Conservation (phyloP, 2,113 vertebrate genomes). For the Rhombomys opimus region DNA sequence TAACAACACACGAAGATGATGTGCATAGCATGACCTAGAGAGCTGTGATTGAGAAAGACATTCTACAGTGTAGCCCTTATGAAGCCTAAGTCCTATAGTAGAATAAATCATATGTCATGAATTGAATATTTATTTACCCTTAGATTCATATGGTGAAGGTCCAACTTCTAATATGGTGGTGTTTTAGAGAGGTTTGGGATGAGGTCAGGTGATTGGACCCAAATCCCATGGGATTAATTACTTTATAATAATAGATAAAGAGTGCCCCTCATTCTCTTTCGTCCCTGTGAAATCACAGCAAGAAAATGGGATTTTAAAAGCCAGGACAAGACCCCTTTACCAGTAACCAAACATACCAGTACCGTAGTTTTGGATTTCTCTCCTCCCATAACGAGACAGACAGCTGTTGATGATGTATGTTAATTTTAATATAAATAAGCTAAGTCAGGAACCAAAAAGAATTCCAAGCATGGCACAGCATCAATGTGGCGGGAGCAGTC, state of each 20-base stretch:
- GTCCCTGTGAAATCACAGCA: not conserved
- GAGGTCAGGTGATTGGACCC: not conserved
- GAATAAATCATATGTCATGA: not conserved
- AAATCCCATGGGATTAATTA: not conserved
- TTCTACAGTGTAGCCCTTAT: not conserved
- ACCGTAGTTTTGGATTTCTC: not conserved
- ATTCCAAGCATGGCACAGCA: not conserved
- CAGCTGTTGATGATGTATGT: not conserved
- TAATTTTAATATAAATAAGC: not conserved
- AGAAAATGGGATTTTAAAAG: not conserved
- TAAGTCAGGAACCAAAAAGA: not conserved
- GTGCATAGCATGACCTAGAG: not conserved
- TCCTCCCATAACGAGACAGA: not conserved
- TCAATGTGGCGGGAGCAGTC: fast-evolving
- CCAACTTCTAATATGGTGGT: not conserved
- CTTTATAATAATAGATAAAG: not conserved
- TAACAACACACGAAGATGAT: not conserved
- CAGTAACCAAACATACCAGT: not conserved
- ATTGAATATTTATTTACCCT: not conserved
- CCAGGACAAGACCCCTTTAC: not conserved
- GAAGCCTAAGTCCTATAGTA: not conserved
- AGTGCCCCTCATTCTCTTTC: not conserved
- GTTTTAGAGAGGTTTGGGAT: not conserved
- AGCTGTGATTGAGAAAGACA: not conserved
- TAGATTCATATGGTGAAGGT: not conserved